A percentile compares a stretch with the other conserved stretches of the same genome.
phyloP scores from a whole-genome alignment of 1,140 invertebrate genomes.

The Philotrypesis tridentata region DNA sequence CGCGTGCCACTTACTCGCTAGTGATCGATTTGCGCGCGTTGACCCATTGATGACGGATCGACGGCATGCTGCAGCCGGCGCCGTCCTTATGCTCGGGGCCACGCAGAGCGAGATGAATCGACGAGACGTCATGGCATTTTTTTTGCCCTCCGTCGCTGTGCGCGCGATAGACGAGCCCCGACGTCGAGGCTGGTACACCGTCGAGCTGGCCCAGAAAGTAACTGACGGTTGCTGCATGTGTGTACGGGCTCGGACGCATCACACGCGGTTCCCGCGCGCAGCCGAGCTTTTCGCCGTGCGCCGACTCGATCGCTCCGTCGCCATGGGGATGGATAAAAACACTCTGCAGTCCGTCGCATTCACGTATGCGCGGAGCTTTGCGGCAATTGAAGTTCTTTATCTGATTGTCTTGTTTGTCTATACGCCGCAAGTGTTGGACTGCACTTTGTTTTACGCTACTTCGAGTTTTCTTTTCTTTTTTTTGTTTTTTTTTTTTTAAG shows the following conservation, averaged over 20 bases:
- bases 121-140: background rate
- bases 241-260: too few species aligned
- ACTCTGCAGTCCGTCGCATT: background rate
- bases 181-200: background rate
- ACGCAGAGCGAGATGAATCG: background rate
- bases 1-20: slow-evolving; percentile 44
- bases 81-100: background rate
- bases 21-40: slow-evolving; percentile 30
- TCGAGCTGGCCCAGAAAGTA: background rate
- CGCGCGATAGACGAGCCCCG: background rate
- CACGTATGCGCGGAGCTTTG: too few species aligned
- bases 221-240: background rate
- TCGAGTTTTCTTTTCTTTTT: too few species aligned
- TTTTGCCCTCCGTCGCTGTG: background rate
- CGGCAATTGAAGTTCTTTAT: background rate
- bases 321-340: background rate
- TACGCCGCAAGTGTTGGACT: background rate
- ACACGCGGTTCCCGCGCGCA: background rate
- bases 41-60: slow-evolving; percentile 24
- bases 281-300: background rate
- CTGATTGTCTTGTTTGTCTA: background rate
- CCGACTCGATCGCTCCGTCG: background rate
- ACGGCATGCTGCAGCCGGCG: background rate
- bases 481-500: too few species aligned
- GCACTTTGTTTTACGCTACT: background rate